Evolutionary conservation across 2,888 invertebrate species (phyloP), one percentile per base, ranked within the genome.

Genomic region (Luffia ferchaultella): DNA sequence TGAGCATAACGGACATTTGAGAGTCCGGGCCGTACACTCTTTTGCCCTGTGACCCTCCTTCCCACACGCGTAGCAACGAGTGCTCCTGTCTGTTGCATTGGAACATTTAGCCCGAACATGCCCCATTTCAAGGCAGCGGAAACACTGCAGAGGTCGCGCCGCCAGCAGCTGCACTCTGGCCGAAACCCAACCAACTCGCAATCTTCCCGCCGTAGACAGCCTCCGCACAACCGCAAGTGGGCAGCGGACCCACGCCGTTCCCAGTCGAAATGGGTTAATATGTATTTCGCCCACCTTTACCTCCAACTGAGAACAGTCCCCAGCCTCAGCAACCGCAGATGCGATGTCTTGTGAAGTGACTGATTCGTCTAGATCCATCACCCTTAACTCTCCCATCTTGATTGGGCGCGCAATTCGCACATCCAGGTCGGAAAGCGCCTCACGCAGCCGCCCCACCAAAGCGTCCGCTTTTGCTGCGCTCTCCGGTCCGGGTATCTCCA

Each of bases 401-500:
- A 20, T 18, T 7, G 49, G 49, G 17, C 49, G 19, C 16, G 44
- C 9, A 17, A 49, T 18, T 2, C 19, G 2, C 9, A 49, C 45
- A 1, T 42, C 30, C 1, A 18, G 48, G 1, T 16, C 44, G n/a
- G n/a, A n/a, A 2, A 57, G 20, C 0, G 43, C 20, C n/a, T 18
- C 50, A 5, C 46, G 42, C 9, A 59, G 43, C 40, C 50, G 52
- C 0, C 19, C 40, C 0, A 56, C 58, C 0, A 58, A 49, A 1
- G 42, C 5, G 20, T 57, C 54, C 1, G 56, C 56, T 17, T 52
- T 53, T 0, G 42, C 47, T n/a, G n/a, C n/a, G n/a, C n/a, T n/a
- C n/a, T n/a, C n/a, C n/a, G n/a, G n/a, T n/a, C n/a, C n/a, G n/a
- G 54, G 48, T 0, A 58, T 20, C 49, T 56, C 57, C 1, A 57